These are phyloP conservation scores for Antheraea assamensis DNA, from an alignment of 2,888 invertebrate genomes.

Conservation along the genomic window DNA sequence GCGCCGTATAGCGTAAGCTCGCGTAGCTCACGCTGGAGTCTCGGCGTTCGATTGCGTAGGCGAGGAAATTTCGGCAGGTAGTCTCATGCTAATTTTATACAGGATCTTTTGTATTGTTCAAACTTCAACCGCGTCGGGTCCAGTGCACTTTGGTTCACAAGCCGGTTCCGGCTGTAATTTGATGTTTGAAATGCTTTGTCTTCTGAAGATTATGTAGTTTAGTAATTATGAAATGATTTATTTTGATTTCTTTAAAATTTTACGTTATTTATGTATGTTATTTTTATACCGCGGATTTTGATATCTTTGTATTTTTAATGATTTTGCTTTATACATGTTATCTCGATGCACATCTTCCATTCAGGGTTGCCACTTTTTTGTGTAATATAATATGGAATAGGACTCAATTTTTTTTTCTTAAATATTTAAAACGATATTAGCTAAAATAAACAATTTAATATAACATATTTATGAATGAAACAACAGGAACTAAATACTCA, in stretches of 20 bases:
- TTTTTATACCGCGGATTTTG: not conserved
- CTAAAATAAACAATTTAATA: too few species aligned
- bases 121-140: slow-evolving; percentile 39
- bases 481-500: too few species aligned
- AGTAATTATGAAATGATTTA: not conserved
- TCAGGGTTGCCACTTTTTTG: not conserved
- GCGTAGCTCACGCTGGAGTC: slow-evolving; percentile 38
- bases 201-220: not conserved
- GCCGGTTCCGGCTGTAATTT: slow-evolving; percentile 3
- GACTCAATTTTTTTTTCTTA: too few species aligned
- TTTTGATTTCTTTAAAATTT: not conserved
- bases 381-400: not conserved
- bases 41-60: slow-evolving; percentile 50
- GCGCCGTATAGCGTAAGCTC: slow-evolving; percentile 18
- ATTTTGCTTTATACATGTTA: not conserved
- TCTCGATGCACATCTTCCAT: not conserved
- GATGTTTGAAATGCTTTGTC: slow-evolving; percentile 8
- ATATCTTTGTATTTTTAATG: not conserved
- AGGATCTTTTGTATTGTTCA: slow-evolving; percentile 57
- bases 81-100: slow-evolving; percentile 58
- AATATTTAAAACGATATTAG: too few species aligned
- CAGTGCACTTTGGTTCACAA: slow-evolving; percentile 20
- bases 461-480: too few species aligned
- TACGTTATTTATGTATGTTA: not conserved
- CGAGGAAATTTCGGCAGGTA: slow-evolving; percentile 77